Percentiles rank a stretch among this genome's conserved stretches.
Conservation (phyloP, 2,113 vertebrate species). For the Accipiter cooperii region DNA sequence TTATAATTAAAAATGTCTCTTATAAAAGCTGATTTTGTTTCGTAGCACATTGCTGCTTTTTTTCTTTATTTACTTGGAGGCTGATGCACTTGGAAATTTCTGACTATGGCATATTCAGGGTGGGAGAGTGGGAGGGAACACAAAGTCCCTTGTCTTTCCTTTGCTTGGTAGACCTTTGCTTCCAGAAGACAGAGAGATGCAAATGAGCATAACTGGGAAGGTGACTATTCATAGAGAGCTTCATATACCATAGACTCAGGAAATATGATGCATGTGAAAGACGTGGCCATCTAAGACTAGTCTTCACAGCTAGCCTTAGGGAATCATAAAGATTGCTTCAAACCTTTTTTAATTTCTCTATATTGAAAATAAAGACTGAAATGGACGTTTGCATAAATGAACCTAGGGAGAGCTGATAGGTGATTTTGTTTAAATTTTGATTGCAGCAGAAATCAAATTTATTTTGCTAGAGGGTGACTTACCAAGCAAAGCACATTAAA, state of each 20-base stretch:
- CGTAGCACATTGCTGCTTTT: neutral
- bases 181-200: neutral
- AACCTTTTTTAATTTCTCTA: neutral
- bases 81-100: neutral
- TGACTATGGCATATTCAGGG: neutral
- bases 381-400: neutral
- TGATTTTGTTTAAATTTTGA: constrained; percentile 47
- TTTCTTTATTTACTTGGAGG: neutral
- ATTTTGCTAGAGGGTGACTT: constrained; percentile 43
- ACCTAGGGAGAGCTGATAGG: neutral
- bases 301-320: neutral
- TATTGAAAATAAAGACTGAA: neutral
- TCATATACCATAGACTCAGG: neutral
- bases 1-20: neutral
- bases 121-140: neutral
- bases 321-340: neutral
- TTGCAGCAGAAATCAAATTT: constrained; percentile 31
- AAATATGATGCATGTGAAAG: neutral
- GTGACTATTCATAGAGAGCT: neutral
- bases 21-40: neutral
- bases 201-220: neutral
- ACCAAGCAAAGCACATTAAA: constrained; percentile 40
- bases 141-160: neutral
- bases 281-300: neutral
- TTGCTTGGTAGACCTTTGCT: neutral